Evolutionary conservation across 2,113 vertebrate genomes (phyloP).

Genomic region (Caretta caretta): DNA sequence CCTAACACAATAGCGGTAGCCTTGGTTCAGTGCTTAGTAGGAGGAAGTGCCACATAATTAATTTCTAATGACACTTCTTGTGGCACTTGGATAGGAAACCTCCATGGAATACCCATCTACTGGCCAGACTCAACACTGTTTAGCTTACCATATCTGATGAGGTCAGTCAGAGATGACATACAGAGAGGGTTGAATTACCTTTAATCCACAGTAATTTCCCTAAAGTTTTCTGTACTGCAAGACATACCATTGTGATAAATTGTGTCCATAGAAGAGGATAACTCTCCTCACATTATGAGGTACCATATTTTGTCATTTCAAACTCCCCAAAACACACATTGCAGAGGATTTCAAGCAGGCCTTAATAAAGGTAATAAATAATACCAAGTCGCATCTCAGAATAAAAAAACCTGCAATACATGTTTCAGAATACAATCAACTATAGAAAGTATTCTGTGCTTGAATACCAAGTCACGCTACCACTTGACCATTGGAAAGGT

Average conservation of each 20-base stretch:
- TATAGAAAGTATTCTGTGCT: not conserved
- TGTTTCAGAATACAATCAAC: not conserved
- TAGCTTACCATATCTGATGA: not conserved
- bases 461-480: constrained; percentile 15
- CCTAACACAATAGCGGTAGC: not conserved
- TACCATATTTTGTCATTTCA: not conserved
- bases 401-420: not conserved
- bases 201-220: not conserved
- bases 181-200: not conserved
- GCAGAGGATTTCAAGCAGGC: not conserved
- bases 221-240: not conserved
- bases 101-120: constrained; percentile 44
- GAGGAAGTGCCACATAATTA: constrained; percentile 11
- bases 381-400: not conserved
- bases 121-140: not conserved
- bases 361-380: constrained; percentile 6
- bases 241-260: not conserved
- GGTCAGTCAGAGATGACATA: not conserved
- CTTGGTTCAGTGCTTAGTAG: not conserved
- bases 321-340: not conserved
- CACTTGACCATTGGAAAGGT: constrained; percentile 40
- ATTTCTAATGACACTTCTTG: constrained; percentile 29
- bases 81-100: constrained; percentile 35
- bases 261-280: not conserved
- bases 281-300: not conserved